Conservation (phyloP, 2,113 vertebrate genomes). For the Suricata suricatta region DNA sequence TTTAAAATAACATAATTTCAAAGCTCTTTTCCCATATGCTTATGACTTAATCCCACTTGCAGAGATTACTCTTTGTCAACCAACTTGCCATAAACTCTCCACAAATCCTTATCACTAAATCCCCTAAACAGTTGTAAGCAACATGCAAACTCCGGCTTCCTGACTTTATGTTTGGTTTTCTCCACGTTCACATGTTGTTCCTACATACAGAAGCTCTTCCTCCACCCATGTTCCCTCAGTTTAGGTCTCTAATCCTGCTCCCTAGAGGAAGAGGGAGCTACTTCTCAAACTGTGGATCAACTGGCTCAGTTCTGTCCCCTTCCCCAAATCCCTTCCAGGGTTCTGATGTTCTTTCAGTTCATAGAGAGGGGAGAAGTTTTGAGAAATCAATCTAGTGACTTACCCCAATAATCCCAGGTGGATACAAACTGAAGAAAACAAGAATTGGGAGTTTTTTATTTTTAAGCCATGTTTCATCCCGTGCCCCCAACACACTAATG, state of each 20-base stretch:
- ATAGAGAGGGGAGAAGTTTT: background rate
- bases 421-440: background rate
- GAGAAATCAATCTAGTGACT: slow-evolving; percentile 27
- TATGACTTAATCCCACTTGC: background rate
- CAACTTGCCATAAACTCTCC: background rate
- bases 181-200: slow-evolving; percentile 46
- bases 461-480: background rate
- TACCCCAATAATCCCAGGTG: slow-evolving; percentile 1
- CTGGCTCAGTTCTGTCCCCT: background rate
- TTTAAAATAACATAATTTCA: slow-evolving; percentile 36
- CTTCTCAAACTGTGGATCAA: slow-evolving; percentile 2
- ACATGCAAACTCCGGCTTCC: slow-evolving; percentile 20
- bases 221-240: slow-evolving; percentile 47
- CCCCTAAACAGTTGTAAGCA: slow-evolving; percentile 33
- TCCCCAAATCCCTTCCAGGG: background rate
- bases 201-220: slow-evolving; percentile 17
- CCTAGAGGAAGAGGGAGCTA: slow-evolving; percentile 49
- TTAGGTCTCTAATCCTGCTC: slow-evolving; percentile 32
- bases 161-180: slow-evolving; percentile 54
- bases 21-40: background rate
- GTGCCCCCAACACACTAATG: background rate
- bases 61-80: slow-evolving; percentile 37
- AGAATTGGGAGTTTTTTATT: background rate
- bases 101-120: background rate
- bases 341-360: background rate